Evolutionary conservation across 2,888 invertebrate genomes (phyloP), one percentile per base, ranked within the genome.

Genomic region (Rhyacophila evoluta): DNA sequence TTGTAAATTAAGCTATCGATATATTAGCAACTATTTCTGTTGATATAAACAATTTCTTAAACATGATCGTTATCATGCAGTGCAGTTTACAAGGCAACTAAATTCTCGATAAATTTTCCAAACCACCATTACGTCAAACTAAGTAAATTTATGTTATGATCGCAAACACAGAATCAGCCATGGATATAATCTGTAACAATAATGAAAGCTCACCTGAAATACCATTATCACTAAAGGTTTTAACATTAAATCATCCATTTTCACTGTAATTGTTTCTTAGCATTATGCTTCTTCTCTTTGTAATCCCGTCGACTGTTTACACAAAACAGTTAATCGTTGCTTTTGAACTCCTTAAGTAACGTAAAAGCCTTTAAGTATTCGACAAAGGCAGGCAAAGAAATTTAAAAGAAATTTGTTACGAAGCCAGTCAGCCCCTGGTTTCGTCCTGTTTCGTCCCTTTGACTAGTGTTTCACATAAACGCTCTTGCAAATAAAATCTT

Each of bases 301-400:
- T 81, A 70, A 79, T 78, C 76, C 77, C 72, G 38, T 77, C 68
- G 38, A 81, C 78, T 81, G 81, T 79, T 81, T 79, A 81, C 79
- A 72, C 70, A 74, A 79, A 81, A 79, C 81, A 77, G 81, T 81
- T 81, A 81, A 81, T 81, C 81, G 81, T 74, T 74, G 77, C 81
- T 79, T 81, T 81, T 81, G 77, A 79, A 77, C 72, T 81, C 74
- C 79, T 74, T 76, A 77, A 81, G 76, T 81, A 81, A 81, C 79
- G 81, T 70, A 76, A 79, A 81, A 81, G 81, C 77, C 81, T 78
- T 74, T 81, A 81, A 81, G 81, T 77, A 74, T 81, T 81, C 79
- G 73, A 81, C 79, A 81, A 81, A 79, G 75, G 74, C 37, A 36
- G 67, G 72, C 37, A 67, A 78, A 80, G 79, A 79, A 81, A 80